Evolutionary conservation across 2,797 vertebrate species (phyloP).

Genomic region (Danio aesculapii): DNA sequence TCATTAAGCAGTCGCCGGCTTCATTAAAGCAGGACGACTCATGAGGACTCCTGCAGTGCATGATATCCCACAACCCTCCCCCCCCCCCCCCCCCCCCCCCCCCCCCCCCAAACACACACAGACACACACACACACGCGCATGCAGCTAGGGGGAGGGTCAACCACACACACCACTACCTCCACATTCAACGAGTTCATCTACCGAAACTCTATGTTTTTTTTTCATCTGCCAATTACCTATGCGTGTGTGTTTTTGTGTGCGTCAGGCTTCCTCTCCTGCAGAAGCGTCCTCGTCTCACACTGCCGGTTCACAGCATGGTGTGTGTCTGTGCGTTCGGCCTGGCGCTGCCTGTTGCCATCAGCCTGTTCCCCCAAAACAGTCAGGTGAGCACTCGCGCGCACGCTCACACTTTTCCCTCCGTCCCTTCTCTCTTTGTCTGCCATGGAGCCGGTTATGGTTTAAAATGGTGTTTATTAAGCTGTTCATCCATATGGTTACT

Average conservation of each 20-base stretch:
- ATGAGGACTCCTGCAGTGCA: conserved; percentile 81
- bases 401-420: conserved; percentile 14
- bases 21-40: conserved; percentile 79
- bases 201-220: not conserved
- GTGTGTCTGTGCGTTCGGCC: conserved; percentile 89
- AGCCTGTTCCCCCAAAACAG: conserved; percentile 96
- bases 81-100: conserved; percentile 74
- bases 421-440: conserved; percentile 53
- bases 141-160: conserved; percentile 50
- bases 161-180: conserved; percentile 28
- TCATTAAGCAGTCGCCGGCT: conserved; percentile 87
- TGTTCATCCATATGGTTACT: conserved; percentile 67
- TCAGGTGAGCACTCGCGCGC: conserved; percentile 78
- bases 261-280: conserved; percentile 85
- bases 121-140: conserved; percentile 60
- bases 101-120: conserved; percentile 69
- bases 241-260: not conserved
- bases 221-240: conserved; percentile 16
- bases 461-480: conserved; percentile 67
- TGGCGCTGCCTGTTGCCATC: conserved; percentile 94
- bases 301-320: conserved; percentile 91
- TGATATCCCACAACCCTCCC: conserved; percentile 85
- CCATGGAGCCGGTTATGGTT: conserved; percentile 56
- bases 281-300: conserved; percentile 79
- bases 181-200: too few relatives aligned